Evolutionary conservation across 2,113 vertebrate species (phyloP), one percentile per base, ranked within the genome.

Genomic region (Ageneiosus marmoratus): DNA sequence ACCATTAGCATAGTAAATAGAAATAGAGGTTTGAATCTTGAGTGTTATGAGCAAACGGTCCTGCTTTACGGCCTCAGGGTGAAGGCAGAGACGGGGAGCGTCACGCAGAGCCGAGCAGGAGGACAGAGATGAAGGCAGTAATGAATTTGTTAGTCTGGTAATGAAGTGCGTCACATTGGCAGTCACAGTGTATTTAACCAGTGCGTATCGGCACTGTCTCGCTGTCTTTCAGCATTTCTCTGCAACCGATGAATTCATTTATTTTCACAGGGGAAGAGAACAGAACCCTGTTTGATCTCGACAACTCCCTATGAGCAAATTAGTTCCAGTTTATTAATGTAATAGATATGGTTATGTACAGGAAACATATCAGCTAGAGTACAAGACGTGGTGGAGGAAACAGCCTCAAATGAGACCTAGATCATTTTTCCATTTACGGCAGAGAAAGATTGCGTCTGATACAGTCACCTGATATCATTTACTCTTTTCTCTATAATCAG

Each of bases 141-240:
- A 86, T 86, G 79, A 77, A 65, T 84, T 62, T 73, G 74, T 84
- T 81, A 73, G 79, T 77, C 73, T 46, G 82, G 79, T 84, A 82
- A 86, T 86, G 82, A 84, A 87, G 79, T 62, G 63, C 75, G 72
- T 62, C 75, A 65, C 73, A 78, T 65, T 51, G 79, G 73, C 73
- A 77, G 82, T 80, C 78, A 83, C 81, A 63, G 81, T 27, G 46
- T 80, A 77, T 83, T 83, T 80, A 83, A 65, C 41, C 62, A 77
- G 62, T 5, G n/a, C 53, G 65, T 44, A 63, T 53, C 75, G 69
- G 56, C 50, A 55, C 62, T 55, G 51, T 60, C 74, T 53, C 34
- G 34, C 50, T 50, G 63, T 55, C 75, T 70, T 29, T 58, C 41
- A 84, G 34, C 51, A 50, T 32, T 70, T 51, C 73, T 69, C 60